A percentile compares a stretch with the other conserved stretches of the same genome.
Evolutionary conservation across 2,113 vertebrate genomes (phyloP).

Genomic region (Empidonax alnorum): DNA sequence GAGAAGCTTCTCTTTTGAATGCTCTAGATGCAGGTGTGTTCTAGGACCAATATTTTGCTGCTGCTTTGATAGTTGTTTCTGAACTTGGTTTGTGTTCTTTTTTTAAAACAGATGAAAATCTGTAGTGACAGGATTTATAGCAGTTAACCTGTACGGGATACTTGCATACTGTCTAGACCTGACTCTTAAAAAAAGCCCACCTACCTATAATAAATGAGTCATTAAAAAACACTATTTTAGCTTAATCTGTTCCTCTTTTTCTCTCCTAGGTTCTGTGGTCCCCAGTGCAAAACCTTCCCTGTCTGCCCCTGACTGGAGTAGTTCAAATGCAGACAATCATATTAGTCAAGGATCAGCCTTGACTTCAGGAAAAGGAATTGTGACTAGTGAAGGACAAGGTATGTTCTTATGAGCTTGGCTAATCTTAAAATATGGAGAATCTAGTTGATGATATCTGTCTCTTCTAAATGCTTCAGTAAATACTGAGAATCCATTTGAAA

Average conservation of each 20-base stretch:
- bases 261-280: constrained; percentile 23
- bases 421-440: neutral
- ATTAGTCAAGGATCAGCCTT: constrained; percentile 74
- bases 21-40: neutral
- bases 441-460: neutral
- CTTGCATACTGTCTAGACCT: neutral
- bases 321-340: constrained; percentile 72
- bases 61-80: neutral
- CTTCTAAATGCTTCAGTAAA: neutral
- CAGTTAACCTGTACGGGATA: neutral
- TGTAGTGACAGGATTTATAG: neutral
- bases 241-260: neutral
- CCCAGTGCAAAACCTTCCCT: constrained; percentile 60
- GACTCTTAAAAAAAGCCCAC: neutral
- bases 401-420: neutral
- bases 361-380: constrained; percentile 63
- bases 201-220: neutral
- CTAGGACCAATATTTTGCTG: neutral
- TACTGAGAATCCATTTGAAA: neutral
- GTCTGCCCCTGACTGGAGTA: constrained; percentile 78
- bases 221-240: neutral
- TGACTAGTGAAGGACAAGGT: constrained; percentile 80
- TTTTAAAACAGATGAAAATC: neutral
- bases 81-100: neutral
- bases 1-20: neutral